Evolutionary conservation across 1,140 invertebrate species (phyloP).

Genomic region (Heliconius hermathena): DNA sequence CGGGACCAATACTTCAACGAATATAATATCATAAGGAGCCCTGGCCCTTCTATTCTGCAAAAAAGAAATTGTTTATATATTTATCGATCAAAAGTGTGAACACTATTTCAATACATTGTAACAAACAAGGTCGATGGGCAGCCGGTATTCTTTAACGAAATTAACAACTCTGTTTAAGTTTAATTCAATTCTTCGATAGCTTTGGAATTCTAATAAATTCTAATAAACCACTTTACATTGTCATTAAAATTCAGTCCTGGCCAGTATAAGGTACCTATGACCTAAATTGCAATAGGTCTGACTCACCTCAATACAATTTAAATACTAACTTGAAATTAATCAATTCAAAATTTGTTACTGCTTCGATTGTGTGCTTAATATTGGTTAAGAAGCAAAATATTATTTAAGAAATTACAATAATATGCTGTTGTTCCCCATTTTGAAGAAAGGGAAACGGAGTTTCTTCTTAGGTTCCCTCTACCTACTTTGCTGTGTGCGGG

Average conservation of each 20-base stretch:
- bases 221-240: not conserved
- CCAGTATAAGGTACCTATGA: not conserved
- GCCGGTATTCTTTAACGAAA: not conserved
- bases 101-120: too few species aligned
- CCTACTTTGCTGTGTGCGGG: too few species aligned
- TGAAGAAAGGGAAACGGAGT: too few species aligned
- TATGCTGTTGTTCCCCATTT: too few species aligned
- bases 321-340: not conserved
- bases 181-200: not conserved
- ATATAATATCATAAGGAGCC: too few species aligned
- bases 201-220: not conserved
- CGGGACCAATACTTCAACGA: too few species aligned
- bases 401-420: too few species aligned
- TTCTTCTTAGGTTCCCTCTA: too few species aligned
- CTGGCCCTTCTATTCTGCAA: not conserved
- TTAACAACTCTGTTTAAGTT: not conserved
- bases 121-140: too few species aligned
- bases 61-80: not conserved
- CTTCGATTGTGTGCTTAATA: not conserved
- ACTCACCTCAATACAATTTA: not conserved
- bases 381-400: too few species aligned
- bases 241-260: not conserved
- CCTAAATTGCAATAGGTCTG: slow-evolving; percentile 3
- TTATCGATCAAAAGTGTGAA: not conserved
- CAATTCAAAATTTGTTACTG: not conserved